These are phyloP conservation scores for Enteromius argenteus DNA, from an alignment of 2,797 vertebrate species.

Conservation along the genomic window DNA sequence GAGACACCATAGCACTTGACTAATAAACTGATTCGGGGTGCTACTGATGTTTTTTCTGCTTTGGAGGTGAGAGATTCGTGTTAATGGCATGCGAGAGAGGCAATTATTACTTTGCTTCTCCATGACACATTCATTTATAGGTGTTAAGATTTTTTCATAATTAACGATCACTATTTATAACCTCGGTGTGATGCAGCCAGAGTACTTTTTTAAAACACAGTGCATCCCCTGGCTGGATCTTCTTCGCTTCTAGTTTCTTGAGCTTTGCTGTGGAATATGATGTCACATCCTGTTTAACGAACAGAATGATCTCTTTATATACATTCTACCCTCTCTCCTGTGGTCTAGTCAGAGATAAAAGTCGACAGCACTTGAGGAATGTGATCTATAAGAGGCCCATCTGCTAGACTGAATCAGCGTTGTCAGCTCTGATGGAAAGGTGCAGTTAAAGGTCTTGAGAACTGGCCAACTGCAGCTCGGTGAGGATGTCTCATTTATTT, in stretches of 20 bases:
- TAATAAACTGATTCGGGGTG: not conserved
- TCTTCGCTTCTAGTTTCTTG: not conserved
- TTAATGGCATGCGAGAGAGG: not conserved
- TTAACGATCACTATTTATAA: conserved; percentile 14
- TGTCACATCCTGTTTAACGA: conserved; percentile 24
- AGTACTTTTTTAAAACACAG: not conserved
- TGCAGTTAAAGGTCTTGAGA: conserved; percentile 45
- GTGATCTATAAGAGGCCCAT: conserved; percentile 28
- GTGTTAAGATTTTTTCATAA: not conserved
- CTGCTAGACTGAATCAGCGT: conserved; percentile 44
- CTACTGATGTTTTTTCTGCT: not conserved
- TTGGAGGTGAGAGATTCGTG: not conserved
- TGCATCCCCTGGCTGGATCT: not conserved
- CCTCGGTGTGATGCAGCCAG: not conserved
- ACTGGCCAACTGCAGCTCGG: conserved; percentile 10
- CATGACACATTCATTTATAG: conserved; percentile 14
- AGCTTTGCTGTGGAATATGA: not conserved
- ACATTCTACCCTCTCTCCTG: conserved; percentile 3
- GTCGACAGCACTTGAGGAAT: conserved; percentile 44
- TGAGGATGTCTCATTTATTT: conserved; percentile 25
- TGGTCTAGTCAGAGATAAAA: conserved; percentile 33
- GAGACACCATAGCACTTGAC: not conserved
- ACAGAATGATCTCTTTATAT: not conserved
- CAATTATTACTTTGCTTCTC: conserved; percentile 2
- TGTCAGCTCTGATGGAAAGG: conserved; percentile 52